Base-by-base conservation (phyloP, 2,113 vertebrate genomes). In the Furnarius figulus region DNA sequence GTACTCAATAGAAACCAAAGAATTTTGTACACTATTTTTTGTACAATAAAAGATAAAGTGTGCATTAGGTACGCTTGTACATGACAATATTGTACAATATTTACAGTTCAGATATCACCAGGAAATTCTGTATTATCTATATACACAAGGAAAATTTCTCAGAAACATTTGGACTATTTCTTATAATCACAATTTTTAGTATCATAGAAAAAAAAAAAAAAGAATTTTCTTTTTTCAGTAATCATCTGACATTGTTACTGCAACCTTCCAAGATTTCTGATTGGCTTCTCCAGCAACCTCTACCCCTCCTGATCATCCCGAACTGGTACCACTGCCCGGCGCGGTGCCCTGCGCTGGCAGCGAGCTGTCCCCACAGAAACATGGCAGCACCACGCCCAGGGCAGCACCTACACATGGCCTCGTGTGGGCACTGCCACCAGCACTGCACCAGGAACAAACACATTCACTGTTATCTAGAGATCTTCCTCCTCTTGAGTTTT, bases 21-120 rank as follows among this genome's bases (percentile, higher is more conserved):
- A 98, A 99, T 98, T 99, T 99, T 99, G 99, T 99, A 99, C 99
- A 99, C 98, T 99, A 99, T 98, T 98, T 98, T 99, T 99, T 99
- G 99, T 99, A 99, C 99, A 99, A 99, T 99, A 99, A 99, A 99
- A 99, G 99, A 99, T 99, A 99, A 99, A 99, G 98, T 99, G 99
- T 99, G 99, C 99, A 99, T 99, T 99, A 99, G 98, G 99, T 99
- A 99, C 97, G 99, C 99, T 99, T 99, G 99, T 99, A 99, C 99
- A 99, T 99, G 98, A 99, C 99, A 99, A 98, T 98, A 99, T 99
- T 98, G 98, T 99, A 99, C 99, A 99, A 96, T 99, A 99, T 99
- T 99, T 99, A 99, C 99, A 99, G 98, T 98, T 98, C 98, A 98
- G 98, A 98, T 98, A 98, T 98, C 99, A 98, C 98, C 99, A 98